Evolutionary conservation across 2,888 invertebrate genomes (phyloP).

Genomic region (Andrena hattorfiana): DNA sequence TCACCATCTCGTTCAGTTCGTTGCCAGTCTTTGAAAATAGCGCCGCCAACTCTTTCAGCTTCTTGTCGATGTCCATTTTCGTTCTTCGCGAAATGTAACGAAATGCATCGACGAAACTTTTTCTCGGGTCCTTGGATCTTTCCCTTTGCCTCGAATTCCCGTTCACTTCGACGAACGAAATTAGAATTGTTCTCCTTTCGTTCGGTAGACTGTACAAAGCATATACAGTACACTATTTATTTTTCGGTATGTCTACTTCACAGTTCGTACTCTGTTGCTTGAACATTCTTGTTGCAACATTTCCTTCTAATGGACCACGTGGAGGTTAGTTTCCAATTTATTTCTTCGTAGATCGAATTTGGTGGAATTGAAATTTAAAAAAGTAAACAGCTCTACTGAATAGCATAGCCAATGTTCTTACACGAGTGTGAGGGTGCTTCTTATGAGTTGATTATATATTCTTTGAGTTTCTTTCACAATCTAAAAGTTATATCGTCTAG

Average conservation of each 20-base stretch:
- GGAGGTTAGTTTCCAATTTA: not conserved
- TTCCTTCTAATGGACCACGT: not conserved
- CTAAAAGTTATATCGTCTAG: not conserved
- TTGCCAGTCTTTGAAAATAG: conserved; percentile 48
- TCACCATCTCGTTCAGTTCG: conserved; percentile 51
- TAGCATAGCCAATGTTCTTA: not conserved
- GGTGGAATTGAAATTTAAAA: not conserved
- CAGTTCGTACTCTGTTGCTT: not conserved
- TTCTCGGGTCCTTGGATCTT: not conserved
- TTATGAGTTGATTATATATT: no score
- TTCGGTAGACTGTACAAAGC: not conserved
- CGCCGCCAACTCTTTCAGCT: conserved; percentile 48
- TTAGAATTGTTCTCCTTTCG: conserved; percentile 2
- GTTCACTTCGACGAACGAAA: conserved; percentile 15
- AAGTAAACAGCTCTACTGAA: not conserved
- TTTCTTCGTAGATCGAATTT: not conserved
- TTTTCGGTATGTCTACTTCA: not conserved
- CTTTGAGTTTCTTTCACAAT: not conserved
- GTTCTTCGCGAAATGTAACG: conserved; percentile 21
- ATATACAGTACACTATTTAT: not conserved
- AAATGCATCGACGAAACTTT: conserved; percentile 17
- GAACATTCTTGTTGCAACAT: conserved; percentile 28
- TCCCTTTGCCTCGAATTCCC: not conserved
- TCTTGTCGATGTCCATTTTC: conserved; percentile 55
- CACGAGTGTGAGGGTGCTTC: no score